phyloP scores from a whole-genome alignment of 1,140 invertebrate species.

The Pissodes strobi region DNA sequence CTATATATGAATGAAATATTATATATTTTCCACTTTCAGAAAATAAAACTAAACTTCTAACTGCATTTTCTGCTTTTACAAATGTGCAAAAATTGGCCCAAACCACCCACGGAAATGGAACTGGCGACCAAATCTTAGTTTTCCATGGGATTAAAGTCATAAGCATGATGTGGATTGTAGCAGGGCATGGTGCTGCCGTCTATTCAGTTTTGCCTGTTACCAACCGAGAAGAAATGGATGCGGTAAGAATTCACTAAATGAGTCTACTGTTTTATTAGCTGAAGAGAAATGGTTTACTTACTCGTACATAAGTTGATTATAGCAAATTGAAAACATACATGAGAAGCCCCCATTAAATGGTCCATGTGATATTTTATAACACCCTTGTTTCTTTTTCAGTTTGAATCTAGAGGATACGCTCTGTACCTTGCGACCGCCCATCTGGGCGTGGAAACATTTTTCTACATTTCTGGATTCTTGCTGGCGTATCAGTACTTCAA shows the following conservation, averaged over 20 bases:
- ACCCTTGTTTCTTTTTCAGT: conserved; percentile 3
- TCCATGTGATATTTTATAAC: neutral
- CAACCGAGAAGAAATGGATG: conserved; percentile 8
- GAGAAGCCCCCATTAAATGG: no score
- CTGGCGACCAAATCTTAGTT: conserved; percentile 43
- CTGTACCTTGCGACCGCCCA: conserved; percentile 33
- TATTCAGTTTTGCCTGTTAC: conserved; percentile 8
- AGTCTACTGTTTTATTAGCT: no score
- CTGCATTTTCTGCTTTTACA: conserved; percentile 38
- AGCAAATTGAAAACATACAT: no score
- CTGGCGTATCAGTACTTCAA: conserved; percentile 47
- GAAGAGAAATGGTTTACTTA: no score
- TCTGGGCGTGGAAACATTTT: conserved; percentile 49
- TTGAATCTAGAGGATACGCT: conserved; percentile 8
- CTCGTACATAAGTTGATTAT: no score
- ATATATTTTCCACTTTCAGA: conserved; percentile 32
- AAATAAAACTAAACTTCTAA: conserved; percentile 17
- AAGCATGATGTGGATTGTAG: conserved; percentile 51
- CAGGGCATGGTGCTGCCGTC: conserved; percentile 40
- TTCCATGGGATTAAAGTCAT: conserved; percentile 51
- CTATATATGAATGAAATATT: neutral
- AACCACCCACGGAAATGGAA: neutral
- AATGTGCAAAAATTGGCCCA: conserved; percentile 40
- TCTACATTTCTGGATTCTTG: conserved; percentile 47
- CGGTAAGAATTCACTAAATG: conserved; percentile 8